Base-by-base conservation (phyloP, 2,797 vertebrate species). In the Perdix hodgsoniae region DNA sequence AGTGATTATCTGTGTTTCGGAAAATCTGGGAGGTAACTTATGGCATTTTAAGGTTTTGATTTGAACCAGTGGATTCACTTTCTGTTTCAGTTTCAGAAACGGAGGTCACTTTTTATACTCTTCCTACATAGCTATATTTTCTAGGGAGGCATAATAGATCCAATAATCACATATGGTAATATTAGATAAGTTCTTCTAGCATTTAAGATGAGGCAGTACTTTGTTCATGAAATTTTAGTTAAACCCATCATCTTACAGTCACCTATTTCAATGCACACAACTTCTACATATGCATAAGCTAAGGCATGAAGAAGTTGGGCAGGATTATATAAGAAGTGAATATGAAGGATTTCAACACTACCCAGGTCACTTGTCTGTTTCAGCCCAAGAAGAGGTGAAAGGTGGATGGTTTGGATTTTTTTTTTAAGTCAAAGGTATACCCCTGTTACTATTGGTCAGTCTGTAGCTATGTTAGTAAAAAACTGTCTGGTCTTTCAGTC, bases 381-480 rank as follows among this genome's bases (percentile, higher is more conserved):
- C 71, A 86, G 54, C 35, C 73, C 63, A 75, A 67, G 69, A 88
- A 86, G 59, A 81, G 40, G 45, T 91, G 72, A 90, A 80, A 81
- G 45, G 47, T 10, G 21, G 81, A 65, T 88, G 60, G n/a, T 86
- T 91, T 93, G 35, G 50, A 66, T 90, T 94, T 90, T 94, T 85
- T 90, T 83, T 90, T 91, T 66, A 65, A 91, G 65, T 65, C 59
- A 76, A 77, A 86, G 39, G 31, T 79, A 8, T 72, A 16, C 78
- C 31, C 45, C 59, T 56, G 39, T 86, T 86, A 15, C 23, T 31
- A 14, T 81, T 79, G n/a, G 42, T 95, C 12, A 60, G 23, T 37
- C 50, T 79, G 6, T 90, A 75, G 86, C 85, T 83, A 39, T 70
- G 50, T 39, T 73, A 6, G 59, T 67, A 56, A 52, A 86, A 67